Conservation (phyloP, 1,140 invertebrate genomes). For the Drosophila sechellia region DNA sequence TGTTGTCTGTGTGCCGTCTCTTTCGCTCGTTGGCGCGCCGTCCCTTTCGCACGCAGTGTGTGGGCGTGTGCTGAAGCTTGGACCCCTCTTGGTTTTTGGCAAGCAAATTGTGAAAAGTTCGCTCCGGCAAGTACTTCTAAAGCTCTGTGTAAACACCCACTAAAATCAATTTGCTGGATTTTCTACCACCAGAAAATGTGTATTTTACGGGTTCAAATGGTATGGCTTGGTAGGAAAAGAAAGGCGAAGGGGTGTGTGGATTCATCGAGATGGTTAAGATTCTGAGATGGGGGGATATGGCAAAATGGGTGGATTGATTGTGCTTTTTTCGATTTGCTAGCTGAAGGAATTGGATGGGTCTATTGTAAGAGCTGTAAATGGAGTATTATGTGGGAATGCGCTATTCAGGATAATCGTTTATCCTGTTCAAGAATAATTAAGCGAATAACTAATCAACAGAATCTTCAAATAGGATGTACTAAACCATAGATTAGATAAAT, state of each 20-base stretch:
- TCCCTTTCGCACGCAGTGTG: constrained; percentile 7
- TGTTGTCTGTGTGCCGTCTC: constrained; percentile 11
- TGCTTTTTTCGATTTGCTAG: constrained; percentile 12
- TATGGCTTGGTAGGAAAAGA: constrained; percentile 32
- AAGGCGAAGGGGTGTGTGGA: background rate
- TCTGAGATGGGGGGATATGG: background rate
- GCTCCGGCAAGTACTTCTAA: constrained; percentile 74
- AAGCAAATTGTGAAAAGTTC: constrained; percentile 79
- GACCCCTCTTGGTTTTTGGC: constrained; percentile 37
- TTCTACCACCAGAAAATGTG: constrained; percentile 82
- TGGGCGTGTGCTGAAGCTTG: constrained; percentile 51
- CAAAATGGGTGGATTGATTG: constrained; percentile 41
- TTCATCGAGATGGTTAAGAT: constrained; percentile 1
- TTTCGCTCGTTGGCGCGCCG: background rate
- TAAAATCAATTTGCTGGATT: constrained; percentile 84
- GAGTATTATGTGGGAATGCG: constrained; percentile 8
- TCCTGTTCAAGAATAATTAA: background rate
- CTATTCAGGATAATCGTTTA: constrained; percentile 5
- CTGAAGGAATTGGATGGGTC: constrained; percentile 10
- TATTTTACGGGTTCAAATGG: constrained; percentile 77
- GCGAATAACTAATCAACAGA: too few species aligned
- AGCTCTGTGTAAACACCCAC: constrained; percentile 84
- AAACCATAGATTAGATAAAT: too few species aligned
- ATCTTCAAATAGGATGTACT: too few species aligned
- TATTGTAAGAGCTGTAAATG: constrained; percentile 30